Conservation (phyloP, 2,113 vertebrate species). For the Aphyosemion australe region DNA sequence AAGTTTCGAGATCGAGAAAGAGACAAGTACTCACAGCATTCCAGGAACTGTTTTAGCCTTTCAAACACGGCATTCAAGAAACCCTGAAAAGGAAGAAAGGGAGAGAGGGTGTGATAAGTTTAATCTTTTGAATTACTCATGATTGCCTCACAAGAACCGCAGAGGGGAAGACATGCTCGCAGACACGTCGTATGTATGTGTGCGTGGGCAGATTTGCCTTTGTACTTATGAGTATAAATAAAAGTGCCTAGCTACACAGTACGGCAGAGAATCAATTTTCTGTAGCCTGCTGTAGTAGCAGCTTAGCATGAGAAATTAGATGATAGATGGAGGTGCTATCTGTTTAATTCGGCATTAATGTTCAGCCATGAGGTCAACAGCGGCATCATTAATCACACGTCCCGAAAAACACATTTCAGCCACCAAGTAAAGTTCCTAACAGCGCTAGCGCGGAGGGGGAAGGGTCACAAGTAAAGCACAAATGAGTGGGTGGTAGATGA, state of each 20-base stretch:
- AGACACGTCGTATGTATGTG: slow-evolving; percentile 15
- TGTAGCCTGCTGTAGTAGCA: slow-evolving; percentile 16
- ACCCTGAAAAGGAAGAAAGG: slow-evolving; percentile 76
- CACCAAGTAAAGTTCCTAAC: slow-evolving; percentile 11
- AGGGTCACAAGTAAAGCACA: slow-evolving; percentile 13
- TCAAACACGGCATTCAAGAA: slow-evolving; percentile 94
- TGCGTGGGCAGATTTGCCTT: slow-evolving; percentile 18
- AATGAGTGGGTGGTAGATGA: slow-evolving; percentile 20
- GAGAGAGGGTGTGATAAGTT: slow-evolving; percentile 42
- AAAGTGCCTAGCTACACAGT: slow-evolving; percentile 30
- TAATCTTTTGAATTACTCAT: slow-evolving; percentile 51
- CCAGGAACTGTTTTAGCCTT: slow-evolving; percentile 91
- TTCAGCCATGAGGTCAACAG: slow-evolving; percentile 58
- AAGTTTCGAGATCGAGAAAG: slow-evolving; percentile 21
- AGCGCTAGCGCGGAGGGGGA: slow-evolving; percentile 10
- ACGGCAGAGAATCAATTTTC: slow-evolving; percentile 56
- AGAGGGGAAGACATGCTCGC: slow-evolving; percentile 24
- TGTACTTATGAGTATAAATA: slow-evolving; percentile 34
- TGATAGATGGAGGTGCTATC: slow-evolving; percentile 59
- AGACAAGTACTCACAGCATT: slow-evolving; percentile 89
- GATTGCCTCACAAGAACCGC: slow-evolving; percentile 39
- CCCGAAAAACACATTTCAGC: slow-evolving; percentile 11
- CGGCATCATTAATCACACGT: slow-evolving; percentile 55
- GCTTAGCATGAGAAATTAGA: slow-evolving; percentile 46
- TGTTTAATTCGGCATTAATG: slow-evolving; percentile 59